phyloP scores from a whole-genome alignment of 2,797 vertebrate species.

The Bradypus variegatus region DNA sequence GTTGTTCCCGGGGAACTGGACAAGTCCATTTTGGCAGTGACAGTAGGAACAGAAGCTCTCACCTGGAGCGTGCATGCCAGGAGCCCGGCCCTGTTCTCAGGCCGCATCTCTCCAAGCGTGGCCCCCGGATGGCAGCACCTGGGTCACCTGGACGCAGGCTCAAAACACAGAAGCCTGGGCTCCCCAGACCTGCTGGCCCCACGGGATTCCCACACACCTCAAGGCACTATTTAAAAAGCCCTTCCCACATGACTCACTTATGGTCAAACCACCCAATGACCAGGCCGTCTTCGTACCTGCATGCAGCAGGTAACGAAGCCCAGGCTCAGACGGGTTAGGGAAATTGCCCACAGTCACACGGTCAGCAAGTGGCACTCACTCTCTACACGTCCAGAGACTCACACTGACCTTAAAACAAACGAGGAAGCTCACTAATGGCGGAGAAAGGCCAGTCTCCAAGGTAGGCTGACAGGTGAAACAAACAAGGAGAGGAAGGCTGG shows the following conservation, averaged over 20 bases:
- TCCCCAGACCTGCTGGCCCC: not conserved
- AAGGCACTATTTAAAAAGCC: not conserved
- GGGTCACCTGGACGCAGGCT: accelerated
- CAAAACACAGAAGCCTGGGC: not conserved
- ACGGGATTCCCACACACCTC: accelerated
- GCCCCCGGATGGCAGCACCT: not conserved
- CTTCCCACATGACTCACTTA: not conserved
- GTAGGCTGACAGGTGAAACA: accelerated
- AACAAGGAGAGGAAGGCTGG: too few species aligned
- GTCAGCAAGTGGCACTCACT: accelerated
- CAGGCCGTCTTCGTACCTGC: not conserved
- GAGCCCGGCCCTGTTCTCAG: not conserved
- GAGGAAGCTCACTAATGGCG: not conserved
- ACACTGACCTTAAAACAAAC: not conserved
- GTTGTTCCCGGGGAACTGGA: too few species aligned
- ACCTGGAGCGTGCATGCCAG: accelerated
- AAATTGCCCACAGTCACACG: not conserved
- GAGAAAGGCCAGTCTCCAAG: not conserved
- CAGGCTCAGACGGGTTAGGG: not conserved
- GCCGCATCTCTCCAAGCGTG: not conserved
- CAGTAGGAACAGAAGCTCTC: not conserved
- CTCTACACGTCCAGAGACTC: not conserved
- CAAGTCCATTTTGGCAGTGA: not conserved
- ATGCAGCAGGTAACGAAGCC: too few species aligned
- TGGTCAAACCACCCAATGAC: not conserved